Percentiles rank a stretch among this genome's conserved stretches.
phyloP scores from a whole-genome alignment of 2,888 invertebrate genomes.

The Endotricha flammealis region DNA sequence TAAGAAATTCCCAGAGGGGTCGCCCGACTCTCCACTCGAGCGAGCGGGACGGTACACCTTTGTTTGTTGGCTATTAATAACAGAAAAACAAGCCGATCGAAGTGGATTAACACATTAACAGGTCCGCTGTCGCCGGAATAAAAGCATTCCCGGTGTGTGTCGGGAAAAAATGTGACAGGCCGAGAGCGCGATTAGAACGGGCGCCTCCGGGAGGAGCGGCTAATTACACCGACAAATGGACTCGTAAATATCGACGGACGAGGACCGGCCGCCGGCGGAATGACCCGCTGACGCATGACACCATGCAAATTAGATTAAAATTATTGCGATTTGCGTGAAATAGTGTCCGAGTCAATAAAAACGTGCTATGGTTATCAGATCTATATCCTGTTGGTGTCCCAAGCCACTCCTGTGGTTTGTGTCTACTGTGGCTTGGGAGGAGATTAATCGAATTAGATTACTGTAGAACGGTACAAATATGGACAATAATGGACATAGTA shows the following conservation, averaged over 20 bases:
- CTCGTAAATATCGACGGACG: background rate
- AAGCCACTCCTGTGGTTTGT: too few species aligned
- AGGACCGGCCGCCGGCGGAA: background rate
- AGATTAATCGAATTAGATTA: too few species aligned
- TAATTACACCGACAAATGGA: background rate
- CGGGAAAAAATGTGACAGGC: slow-evolving; percentile 45
- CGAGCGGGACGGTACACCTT: slow-evolving; percentile 33
- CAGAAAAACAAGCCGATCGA: slow-evolving; percentile 57
- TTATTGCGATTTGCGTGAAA: too few species aligned
- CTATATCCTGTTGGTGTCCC: too few species aligned
- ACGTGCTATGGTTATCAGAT: too few species aligned
- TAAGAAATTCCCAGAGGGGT: background rate
- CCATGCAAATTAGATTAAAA: too few species aligned
- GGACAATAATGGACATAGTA: too few species aligned
- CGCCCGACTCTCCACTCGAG: slow-evolving; percentile 11
- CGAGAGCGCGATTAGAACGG: slow-evolving; percentile 35
- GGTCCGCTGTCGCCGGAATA: slow-evolving; percentile 57
- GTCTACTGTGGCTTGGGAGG: too few species aligned
- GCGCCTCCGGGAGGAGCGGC: slow-evolving; percentile 20
- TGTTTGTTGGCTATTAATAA: slow-evolving; percentile 66
- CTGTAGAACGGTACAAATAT: too few species aligned
- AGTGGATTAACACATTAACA: slow-evolving; percentile 75
- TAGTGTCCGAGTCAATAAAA: too few species aligned
- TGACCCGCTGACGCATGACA: background rate
- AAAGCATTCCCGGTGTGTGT: slow-evolving; percentile 66